Evolutionary conservation across 2,888 invertebrate genomes (phyloP).

Genomic region (Frankliniella fusca): DNA sequence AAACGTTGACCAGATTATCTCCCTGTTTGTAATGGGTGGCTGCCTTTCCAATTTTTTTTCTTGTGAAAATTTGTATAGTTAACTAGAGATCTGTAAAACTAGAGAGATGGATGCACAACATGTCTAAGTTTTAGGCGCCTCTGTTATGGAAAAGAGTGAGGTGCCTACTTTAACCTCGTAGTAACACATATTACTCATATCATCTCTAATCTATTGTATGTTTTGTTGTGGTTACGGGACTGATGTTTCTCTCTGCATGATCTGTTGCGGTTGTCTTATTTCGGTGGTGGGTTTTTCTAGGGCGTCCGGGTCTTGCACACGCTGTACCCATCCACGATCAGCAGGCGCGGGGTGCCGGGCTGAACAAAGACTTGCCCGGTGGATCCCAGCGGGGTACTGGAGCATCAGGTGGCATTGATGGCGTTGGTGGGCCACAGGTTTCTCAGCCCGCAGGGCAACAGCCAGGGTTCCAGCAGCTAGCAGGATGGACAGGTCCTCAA

Average conservation of each 20-base stretch:
- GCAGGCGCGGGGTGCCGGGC: constrained; percentile 42
- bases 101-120: neutral
- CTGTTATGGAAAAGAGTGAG: neutral
- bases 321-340: constrained; percentile 49
- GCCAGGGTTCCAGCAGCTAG: neutral
- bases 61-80: constrained; percentile 29
- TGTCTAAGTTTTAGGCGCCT: neutral
- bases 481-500: neutral
- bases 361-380: constrained; percentile 33
- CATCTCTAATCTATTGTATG: constrained; percentile 13
- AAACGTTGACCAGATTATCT: too few relatives aligned
- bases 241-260: neutral
- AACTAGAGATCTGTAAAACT: neutral
- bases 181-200: neutral
- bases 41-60: constrained; percentile 7
- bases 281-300: constrained; percentile 42
- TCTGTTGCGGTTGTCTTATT: neutral
- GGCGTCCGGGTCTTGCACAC: constrained; percentile 51
- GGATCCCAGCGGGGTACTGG: constrained; percentile 1
- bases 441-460: neutral
- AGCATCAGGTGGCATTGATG: constrained; percentile 17
- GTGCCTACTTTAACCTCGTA: neutral
- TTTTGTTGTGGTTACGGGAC: neutral
- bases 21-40: too few relatives aligned
- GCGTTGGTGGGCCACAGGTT: neutral